Evolutionary conservation across 2,888 invertebrate genomes (phyloP).

Genomic region (Tupiocoris notatus): DNA sequence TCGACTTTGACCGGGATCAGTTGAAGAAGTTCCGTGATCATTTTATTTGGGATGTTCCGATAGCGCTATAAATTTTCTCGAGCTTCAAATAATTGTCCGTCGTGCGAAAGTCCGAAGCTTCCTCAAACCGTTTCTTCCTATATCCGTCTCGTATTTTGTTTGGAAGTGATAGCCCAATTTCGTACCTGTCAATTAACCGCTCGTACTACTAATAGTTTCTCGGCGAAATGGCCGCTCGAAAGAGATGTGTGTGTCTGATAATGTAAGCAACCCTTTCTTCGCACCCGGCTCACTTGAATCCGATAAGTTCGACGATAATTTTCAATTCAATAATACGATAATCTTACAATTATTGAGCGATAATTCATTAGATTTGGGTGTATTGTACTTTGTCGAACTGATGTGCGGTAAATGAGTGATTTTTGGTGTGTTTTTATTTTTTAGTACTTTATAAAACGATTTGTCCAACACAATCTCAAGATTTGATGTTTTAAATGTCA

Average conservation of each 20-base stretch:
- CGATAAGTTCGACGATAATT: background rate
- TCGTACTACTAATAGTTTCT: background rate
- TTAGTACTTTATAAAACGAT: no score
- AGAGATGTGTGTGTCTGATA: background rate
- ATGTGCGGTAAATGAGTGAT: no score
- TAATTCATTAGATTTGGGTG: background rate
- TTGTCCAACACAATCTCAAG: no score
- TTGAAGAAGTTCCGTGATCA: constrained; percentile 10
- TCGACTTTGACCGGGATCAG: background rate
- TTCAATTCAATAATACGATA: background rate
- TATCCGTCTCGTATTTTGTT: background rate
- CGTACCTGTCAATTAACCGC: background rate
- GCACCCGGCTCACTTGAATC: background rate
- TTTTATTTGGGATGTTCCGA: constrained; percentile 23
- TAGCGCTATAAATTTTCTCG: constrained; percentile 16
- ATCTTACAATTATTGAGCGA: background rate
- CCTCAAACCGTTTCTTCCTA: background rate
- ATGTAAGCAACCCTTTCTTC: background rate
- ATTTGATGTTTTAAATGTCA: no score
- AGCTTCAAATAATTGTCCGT: constrained; percentile 6
- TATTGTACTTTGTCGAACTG: no score
- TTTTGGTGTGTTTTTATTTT: no score
- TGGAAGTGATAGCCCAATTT: background rate
- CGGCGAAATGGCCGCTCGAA: background rate
- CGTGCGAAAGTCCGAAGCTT: constrained; percentile 5